Evolutionary conservation across 1,140 invertebrate species (phyloP).

Genomic region (Venustaconcha ellipsiformis): DNA sequence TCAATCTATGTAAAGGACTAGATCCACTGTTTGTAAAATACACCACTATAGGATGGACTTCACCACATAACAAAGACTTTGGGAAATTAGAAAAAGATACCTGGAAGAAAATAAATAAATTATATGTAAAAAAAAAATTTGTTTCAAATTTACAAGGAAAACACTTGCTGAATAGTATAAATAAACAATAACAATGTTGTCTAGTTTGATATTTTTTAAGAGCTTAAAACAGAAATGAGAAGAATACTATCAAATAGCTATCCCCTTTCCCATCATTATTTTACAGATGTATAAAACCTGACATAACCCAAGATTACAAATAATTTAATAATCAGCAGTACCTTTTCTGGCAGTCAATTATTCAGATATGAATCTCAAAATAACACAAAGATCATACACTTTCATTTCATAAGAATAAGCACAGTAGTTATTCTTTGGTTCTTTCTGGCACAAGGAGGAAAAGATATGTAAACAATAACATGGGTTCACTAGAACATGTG

Average conservation of each 20-base stretch:
- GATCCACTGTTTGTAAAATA: slow-evolving; percentile 80
- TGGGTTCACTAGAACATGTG: too few relatives aligned
- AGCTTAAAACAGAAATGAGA: background rate
- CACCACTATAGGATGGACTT: slow-evolving; percentile 78
- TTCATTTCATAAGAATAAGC: too few relatives aligned
- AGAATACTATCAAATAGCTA: slow-evolving; percentile 7
- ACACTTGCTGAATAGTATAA: slow-evolving; percentile 11
- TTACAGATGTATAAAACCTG: background rate
- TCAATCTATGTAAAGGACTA: slow-evolving; percentile 76
- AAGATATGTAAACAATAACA: too few relatives aligned
- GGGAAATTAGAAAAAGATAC: slow-evolving; percentile 79
- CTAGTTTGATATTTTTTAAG: background rate
- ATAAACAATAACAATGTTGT: slow-evolving; percentile 9
- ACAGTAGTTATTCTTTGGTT: too few relatives aligned
- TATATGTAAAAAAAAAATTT: background rate
- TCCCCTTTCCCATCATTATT: background rate
- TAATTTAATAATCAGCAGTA: too few relatives aligned
- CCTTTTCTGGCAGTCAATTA: too few relatives aligned
- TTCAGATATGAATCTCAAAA: too few relatives aligned
- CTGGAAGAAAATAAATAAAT: slow-evolving; percentile 68
- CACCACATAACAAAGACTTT: slow-evolving; percentile 79
- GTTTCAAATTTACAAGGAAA: background rate
- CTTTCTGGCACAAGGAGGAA: too few relatives aligned
- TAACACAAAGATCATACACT: too few relatives aligned
- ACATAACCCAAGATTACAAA: too few relatives aligned